Evolutionary conservation across 2,797 vertebrate species (phyloP), one percentile per base, ranked within the genome.

Genomic region (Sebastes nivosus): DNA sequence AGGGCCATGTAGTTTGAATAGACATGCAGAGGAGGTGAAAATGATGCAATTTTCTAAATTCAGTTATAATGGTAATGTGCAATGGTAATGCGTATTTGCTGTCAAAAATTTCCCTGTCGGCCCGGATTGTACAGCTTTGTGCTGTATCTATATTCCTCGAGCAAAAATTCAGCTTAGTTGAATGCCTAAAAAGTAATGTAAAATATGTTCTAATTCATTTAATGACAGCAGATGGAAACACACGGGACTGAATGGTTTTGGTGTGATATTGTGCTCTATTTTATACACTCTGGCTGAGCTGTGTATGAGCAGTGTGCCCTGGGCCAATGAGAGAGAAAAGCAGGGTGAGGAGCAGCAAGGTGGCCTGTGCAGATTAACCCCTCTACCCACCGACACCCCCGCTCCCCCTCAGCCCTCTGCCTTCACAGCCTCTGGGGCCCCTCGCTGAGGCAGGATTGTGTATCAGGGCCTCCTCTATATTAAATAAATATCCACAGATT

Each of bases 331-430:
- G 88, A 93, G 91, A 94, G 94, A 96, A 95, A 93, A 92, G 93
- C 92, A 93, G 93, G 93, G 93, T 91, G 92, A 92, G 87, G 93
- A 95, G 92, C 92, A 94, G 95, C 95, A 96, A 96, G 95, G 96
- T 96, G 95, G 95, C 95, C 95, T 90, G 92, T 88, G 90, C 93
- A 96, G 96, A 96, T 96, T 96, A 96, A 95, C 95, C 94, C 94
- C 89, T 87, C 93, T 93, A 93, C 90, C 87, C 92, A 89, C 76
- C 75, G 69, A 72, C 89, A 83, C 80, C 84, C 85, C 85, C 87
- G 2, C 87, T 77, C 81, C 86, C 89, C 84, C 80, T 88, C 89
- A 86, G 85, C 88, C 89, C 89, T 89, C 86, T 89, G 92, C 90
- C 83, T 89, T 69, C 81, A 84, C 91, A 78, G 93, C 94, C 94